A percentile compares a stretch with the other conserved stretches of the same genome.
These are phyloP conservation scores for Chondrosia reniformis DNA, from an alignment of 37 sponge, comb jelly and placozoan genomes.

Conservation along the genomic window DNA sequence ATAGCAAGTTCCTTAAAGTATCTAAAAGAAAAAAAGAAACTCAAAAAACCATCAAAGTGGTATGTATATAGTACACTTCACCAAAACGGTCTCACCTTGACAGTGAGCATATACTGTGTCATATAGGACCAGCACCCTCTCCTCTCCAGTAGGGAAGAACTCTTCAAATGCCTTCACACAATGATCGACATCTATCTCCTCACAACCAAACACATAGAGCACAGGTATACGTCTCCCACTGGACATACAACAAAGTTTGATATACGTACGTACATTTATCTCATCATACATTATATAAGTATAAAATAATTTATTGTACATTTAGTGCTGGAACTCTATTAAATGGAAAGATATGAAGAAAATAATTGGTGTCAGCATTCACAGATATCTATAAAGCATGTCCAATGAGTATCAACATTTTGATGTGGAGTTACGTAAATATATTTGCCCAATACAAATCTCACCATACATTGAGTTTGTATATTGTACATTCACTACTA, in stretches of 20 bases:
- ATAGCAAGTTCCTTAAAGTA: no score
- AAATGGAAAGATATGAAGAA: no score
- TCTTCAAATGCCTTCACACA: slow-evolving; percentile 45
- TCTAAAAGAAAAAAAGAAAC: no score
- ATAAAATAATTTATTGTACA: neutral
- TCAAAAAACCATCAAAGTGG: no score
- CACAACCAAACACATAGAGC: slow-evolving; percentile 74
- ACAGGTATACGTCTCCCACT: slow-evolving; percentile 78
- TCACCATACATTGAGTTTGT: neutral
- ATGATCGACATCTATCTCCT: slow-evolving; percentile 43
- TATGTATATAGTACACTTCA: no score
- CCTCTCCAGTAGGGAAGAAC: slow-evolving; percentile 32
- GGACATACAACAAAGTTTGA: no score
- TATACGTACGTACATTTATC: neutral
- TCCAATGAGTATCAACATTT: no score
- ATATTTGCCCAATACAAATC: no score
- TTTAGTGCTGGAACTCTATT: no score
- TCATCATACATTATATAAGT: neutral
- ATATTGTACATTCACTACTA: neutral
- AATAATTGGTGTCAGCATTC: no score
- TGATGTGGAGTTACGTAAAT: no score
- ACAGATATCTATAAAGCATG: no score
- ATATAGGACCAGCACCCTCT: slow-evolving; percentile 52
- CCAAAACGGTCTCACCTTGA: slow-evolving; percentile 55
- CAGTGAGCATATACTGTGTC: slow-evolving; percentile 57